These are phyloP conservation scores for Lithophane semibrunnea DNA, from an alignment of 2,888 invertebrate species.

Conservation along the genomic window DNA sequence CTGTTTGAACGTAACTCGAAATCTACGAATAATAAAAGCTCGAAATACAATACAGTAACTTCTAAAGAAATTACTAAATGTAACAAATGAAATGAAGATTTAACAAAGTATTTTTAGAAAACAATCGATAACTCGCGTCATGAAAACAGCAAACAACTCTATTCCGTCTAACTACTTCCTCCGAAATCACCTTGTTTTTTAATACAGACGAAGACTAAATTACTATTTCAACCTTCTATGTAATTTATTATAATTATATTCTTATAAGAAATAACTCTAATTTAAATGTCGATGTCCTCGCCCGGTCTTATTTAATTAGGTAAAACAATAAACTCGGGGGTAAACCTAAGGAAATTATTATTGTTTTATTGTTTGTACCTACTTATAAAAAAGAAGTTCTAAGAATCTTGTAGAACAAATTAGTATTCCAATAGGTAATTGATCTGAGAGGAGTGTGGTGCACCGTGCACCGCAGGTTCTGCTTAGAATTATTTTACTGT, in stretches of 20 bases:
- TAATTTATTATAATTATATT: not conserved
- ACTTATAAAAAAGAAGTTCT: not conserved
- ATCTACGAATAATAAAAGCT: too few relatives aligned
- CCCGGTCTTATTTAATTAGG: not conserved
- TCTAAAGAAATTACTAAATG: not conserved
- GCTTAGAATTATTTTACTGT: conserved; percentile 3
- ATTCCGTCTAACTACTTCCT: not conserved
- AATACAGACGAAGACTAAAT: not conserved
- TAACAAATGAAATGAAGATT: too few relatives aligned
- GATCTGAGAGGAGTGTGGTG: conserved; percentile 6
- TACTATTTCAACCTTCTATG: conserved; percentile 7
- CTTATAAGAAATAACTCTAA: not conserved
- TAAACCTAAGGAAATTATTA: not conserved
- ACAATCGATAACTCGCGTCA: not conserved
- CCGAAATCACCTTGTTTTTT: conserved; percentile 6
- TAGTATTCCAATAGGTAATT: not conserved
- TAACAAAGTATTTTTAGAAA: not conserved
- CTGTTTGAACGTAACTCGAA: not conserved
- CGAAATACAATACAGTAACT: not conserved
- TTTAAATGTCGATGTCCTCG: conserved; percentile 15
- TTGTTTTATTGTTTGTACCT: not conserved
- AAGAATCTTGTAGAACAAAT: not conserved
- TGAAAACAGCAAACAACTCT: too few relatives aligned
- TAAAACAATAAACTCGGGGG: not conserved
- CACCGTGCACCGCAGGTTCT: not conserved